A percentile compares a stretch with the other conserved stretches of the same genome.
Conservation (phyloP, 2,888 invertebrate genomes). For the Oscheius sp. region DNA sequence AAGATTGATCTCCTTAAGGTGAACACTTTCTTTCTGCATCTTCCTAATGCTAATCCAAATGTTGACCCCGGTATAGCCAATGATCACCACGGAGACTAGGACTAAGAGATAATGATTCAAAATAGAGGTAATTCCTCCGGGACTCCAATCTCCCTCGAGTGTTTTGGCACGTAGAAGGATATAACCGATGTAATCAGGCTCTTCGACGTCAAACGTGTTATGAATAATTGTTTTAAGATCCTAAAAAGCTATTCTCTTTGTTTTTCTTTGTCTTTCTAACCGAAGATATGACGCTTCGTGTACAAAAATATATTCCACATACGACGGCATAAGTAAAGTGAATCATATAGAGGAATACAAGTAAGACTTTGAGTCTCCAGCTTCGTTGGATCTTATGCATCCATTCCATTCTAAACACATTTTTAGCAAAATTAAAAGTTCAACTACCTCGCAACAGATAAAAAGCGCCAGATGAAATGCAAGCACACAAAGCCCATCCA, state of each 20-base stretch:
- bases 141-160: constrained; percentile 1
- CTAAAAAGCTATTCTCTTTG: background rate
- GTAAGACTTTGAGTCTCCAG: background rate
- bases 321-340: constrained; percentile 4
- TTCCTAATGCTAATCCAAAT: constrained; percentile 4
- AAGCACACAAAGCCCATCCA: constrained; percentile 25
- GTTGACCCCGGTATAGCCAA: background rate
- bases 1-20: constrained; percentile 7
- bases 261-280: background rate
- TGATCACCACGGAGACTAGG: background rate
- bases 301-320: constrained; percentile 19
- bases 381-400: no score
- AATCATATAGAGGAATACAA: background rate
- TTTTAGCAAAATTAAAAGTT: no score
- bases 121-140: constrained; percentile 18
- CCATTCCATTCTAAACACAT: constrained; percentile 13
- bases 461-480: constrained; percentile 20
- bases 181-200: background rate
- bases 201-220: constrained; percentile 2
- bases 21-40: constrained; percentile 6
- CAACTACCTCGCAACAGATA: no score
- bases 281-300: background rate
- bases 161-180: constrained; percentile 4
- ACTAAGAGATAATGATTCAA: constrained; percentile 17
- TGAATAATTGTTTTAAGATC: background rate